Base-by-base conservation (phyloP, 2,888 invertebrate species). In the Apamea crenata region DNA sequence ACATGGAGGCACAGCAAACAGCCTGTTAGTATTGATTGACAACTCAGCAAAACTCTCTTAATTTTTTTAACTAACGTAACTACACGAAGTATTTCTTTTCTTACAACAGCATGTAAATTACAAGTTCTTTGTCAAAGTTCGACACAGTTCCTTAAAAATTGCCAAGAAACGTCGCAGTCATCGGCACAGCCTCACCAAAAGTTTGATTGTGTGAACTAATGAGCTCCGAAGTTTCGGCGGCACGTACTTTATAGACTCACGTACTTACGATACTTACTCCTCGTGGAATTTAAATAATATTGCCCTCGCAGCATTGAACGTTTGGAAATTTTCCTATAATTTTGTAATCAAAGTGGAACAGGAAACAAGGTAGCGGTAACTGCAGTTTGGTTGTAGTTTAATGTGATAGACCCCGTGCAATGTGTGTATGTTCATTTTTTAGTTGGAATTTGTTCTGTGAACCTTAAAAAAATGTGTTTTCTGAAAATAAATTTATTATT, bases 241-340 rank as follows among this genome's bases (percentile, higher is more conserved):
- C 93, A 93, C 93, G 94, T 93, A 90, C 81, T 89, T 87, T 83
- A 90, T 89, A 84, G 87, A 90, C 89, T 90, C 93, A 91, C 93
- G 93, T 92, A 86, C 87, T 88, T 84, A 85, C 75, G 70, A n/a
- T 82, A 83, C 81, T 81, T 82, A 79, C 65, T 63, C 44, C 67
- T 80, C 74, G 65, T 32, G 80, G 83, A 90, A 87, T 88, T 90
- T 88, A 83, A 88, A 91, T 86, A 82, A 74, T 53, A 70, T 83
- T 69, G 69, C 73, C n/a, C 36, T 59, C 32, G 25, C 21, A 61
- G 61, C 56, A 77, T 77, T 25, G 44, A 68, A 70, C 25, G n/a
- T 71, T 77, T 40, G 71, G 32, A 66, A 78, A 50, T 44, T 77
- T 74, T 61, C 32, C 40, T 65, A 25, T 53, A 53, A 21, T 21